phyloP scores from a whole-genome alignment of 2,888 invertebrate species.

The Nebria salina region DNA sequence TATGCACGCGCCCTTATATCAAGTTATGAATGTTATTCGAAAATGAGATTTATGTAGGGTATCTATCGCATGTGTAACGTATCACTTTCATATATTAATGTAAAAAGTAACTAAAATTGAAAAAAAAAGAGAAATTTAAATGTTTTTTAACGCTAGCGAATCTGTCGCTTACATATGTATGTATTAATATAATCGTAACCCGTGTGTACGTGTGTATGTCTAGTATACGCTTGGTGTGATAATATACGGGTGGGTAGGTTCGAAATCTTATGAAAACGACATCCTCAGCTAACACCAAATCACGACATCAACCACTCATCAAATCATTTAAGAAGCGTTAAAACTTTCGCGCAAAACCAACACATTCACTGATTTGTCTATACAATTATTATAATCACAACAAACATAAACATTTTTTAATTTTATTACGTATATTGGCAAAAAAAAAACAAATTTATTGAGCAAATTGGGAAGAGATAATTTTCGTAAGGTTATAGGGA shows the following conservation, averaged over 20 bases:
- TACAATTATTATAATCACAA: neutral
- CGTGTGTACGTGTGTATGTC: neutral
- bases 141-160: neutral
- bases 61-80: neutral
- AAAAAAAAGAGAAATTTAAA: constrained; percentile 1
- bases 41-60: no score
- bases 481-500: neutral
- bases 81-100: neutral
- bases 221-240: neutral
- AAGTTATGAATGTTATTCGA: no score
- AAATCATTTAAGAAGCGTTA: neutral
- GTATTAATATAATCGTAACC: neutral
- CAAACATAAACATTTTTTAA: neutral
- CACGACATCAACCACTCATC: neutral
- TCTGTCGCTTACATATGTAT: neutral
- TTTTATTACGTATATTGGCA: no score
- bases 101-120: neutral
- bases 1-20: no score
- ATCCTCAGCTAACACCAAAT: neutral
- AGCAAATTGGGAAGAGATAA: no score
- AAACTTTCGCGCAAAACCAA: neutral
- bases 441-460: no score
- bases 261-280: constrained; percentile 1
- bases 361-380: neutral
- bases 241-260: constrained; percentile 1